Evolutionary conservation across 2,888 invertebrate genomes (phyloP).

Genomic region (Dryococelus australis): DNA sequence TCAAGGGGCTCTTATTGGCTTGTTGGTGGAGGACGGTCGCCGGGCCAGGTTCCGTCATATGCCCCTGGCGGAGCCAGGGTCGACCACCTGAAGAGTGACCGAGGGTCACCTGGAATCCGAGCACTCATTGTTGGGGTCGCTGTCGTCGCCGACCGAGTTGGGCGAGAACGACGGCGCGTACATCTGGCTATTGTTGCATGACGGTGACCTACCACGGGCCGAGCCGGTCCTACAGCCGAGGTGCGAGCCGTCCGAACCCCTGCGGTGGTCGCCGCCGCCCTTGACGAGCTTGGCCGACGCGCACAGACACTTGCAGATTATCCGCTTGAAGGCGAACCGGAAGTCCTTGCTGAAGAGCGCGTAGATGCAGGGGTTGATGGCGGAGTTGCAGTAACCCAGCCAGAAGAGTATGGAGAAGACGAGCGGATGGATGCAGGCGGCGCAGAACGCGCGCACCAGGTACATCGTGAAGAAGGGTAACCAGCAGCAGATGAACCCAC

Average conservation of each 20-base stretch:
- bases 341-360: constrained; percentile 95
- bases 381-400: constrained; percentile 97
- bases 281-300: not conserved
- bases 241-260: constrained; percentile 54
- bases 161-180: constrained; percentile 23
- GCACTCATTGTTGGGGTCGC: constrained; percentile 62
- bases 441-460: constrained; percentile 87
- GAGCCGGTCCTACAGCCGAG: constrained; percentile 57
- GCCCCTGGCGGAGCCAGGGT: constrained; percentile 17
- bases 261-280: constrained; percentile 37
- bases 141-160: constrained; percentile 65
- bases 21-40: too few species aligned
- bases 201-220: constrained; percentile 35
- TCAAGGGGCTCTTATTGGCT: too few species aligned
- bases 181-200: constrained; percentile 32
- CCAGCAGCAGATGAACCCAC: constrained; percentile 97
- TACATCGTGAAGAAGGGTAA: constrained; percentile 96
- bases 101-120: constrained; percentile 66
- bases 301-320: constrained; percentile 64
- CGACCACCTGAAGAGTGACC: not conserved
- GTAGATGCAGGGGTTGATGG: constrained; percentile 94
- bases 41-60: not conserved
- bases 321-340: constrained; percentile 91
- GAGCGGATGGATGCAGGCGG: constrained; percentile 81
- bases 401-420: constrained; percentile 94